Base-by-base conservation (phyloP, 2,113 vertebrate genomes). In the Coregonus clupeaformis region DNA sequence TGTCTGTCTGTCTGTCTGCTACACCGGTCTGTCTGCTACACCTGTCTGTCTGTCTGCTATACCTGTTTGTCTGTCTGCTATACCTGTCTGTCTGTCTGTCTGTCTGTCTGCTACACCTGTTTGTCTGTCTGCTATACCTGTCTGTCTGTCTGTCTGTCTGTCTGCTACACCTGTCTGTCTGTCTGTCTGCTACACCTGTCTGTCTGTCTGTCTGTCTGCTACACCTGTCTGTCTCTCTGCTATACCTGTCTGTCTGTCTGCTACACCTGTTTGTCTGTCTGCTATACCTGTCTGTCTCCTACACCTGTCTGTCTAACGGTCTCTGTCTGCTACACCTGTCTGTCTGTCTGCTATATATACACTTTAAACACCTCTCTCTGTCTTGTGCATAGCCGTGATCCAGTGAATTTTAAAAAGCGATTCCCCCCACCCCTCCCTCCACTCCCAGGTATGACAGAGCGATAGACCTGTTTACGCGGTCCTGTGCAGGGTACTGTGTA, bases 401-500 rank as follows among this genome's bases (percentile, higher is more conserved):
- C 16, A 20, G 59, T 2, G 6, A 4, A 24, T n/a, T 20, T 6
- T n/a, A n/a, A 22, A 12, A 11, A 6, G 22, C 22, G 4, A 4
- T 24, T 25, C 6, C 7, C 1, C n/a, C 57, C n/a, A 1, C 13
- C 27, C 63, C 63, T 30, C 1, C 27, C 14, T 6, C 18, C 18
- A 1, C 20, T 3, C 18, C 1, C 74, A 94, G 93, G 2, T 94
- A 94, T 18, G 93, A 94, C 22, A 84, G 85, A 0, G 93, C 93
- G 63, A 92, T 94, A 2, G 93, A 94, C 73, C 83, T 94, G 60
- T 94, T 94, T 86, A 94, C 93, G 0, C 83, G 92, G 65, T 94
- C 93, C 0, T 94, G 93, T 75, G 93, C 93, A 0, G 93, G 93
- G 12, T 94, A 94, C 71, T 94, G 93, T 1, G 93, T 94, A 0